Conservation (phyloP, 1,140 invertebrate genomes). For the Ctenoplectra terminalis region DNA sequence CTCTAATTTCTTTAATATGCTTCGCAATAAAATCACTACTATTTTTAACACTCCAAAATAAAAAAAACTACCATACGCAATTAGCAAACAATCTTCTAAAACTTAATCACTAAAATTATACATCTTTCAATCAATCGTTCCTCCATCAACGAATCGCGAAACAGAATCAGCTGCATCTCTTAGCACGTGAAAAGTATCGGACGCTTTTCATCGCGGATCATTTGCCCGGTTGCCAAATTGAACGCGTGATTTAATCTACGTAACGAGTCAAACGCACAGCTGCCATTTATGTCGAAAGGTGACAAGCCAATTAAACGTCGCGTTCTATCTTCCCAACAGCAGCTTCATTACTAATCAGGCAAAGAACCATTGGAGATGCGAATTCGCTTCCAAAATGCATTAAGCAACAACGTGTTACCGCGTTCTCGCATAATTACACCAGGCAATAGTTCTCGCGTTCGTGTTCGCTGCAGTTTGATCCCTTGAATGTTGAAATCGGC, state of each 20-base stretch:
- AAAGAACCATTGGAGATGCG: not conserved
- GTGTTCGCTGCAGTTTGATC: not conserved
- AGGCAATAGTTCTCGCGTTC: not conserved
- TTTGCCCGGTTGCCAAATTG: not conserved
- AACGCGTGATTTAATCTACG: slow-evolving; percentile 44
- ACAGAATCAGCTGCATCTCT: not conserved
- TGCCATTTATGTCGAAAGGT: slow-evolving; percentile 7
- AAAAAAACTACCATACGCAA: too few relatives aligned
- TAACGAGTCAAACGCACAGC: slow-evolving; percentile 27
- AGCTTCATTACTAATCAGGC: slow-evolving; percentile 20
- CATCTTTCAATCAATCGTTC: not conserved
- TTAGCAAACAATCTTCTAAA: too few relatives aligned
- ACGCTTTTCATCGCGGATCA: not conserved
- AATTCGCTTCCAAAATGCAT: not conserved
- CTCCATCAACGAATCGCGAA: not conserved
- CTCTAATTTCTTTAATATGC: too few relatives aligned
- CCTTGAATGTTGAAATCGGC: not conserved
- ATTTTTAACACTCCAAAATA: too few relatives aligned
- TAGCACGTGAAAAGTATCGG: not conserved
- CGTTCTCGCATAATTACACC: slow-evolving; percentile 17
- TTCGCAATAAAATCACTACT: too few relatives aligned
- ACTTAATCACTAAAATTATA: too few relatives aligned
- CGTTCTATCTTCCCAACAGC: not conserved
- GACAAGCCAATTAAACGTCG: slow-evolving; percentile 42
- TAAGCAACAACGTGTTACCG: not conserved